phyloP scores from a whole-genome alignment of 1,140 invertebrate species.

The Cyrtorhinus lividipennis region DNA sequence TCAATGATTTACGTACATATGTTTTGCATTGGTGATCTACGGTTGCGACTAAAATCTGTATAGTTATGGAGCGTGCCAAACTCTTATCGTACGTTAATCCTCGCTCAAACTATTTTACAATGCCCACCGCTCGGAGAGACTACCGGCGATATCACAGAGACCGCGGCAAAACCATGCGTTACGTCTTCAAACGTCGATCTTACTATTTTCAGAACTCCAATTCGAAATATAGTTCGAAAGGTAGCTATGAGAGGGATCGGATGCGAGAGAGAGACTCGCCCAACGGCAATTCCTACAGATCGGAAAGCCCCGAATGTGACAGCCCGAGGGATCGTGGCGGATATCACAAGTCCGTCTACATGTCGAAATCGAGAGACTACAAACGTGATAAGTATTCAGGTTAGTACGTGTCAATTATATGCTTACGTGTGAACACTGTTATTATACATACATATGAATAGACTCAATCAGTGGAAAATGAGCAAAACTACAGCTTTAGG shows the following conservation, averaged over 20 bases:
- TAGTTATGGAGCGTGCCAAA: neutral
- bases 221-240: conserved; percentile 58
- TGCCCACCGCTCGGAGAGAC: neutral
- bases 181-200: neutral
- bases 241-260: conserved; percentile 45
- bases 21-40: neutral
- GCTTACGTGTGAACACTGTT: too few species aligned
- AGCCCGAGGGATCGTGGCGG: conserved; percentile 51
- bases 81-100: neutral
- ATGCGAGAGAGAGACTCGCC: conserved; percentile 45
- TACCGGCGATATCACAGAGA: neutral
- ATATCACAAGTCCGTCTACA: conserved; percentile 57
- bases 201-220: conserved; percentile 29
- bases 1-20: neutral
- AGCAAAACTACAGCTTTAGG: too few species aligned
- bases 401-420: conserved; percentile 27
- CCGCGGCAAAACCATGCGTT: neutral
- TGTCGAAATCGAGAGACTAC: conserved; percentile 66
- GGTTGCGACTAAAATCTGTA: neutral
- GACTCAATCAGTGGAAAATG: too few species aligned
- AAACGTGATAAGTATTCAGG: conserved; percentile 80
- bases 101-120: neutral
- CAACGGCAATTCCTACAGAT: conserved; percentile 57
- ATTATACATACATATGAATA: too few species aligned
- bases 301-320: conserved; percentile 52